A percentile compares a stretch with the other conserved stretches of the same genome.
phyloP scores from a whole-genome alignment of 2,888 invertebrate genomes.

The Andricus quercusramuli region DNA sequence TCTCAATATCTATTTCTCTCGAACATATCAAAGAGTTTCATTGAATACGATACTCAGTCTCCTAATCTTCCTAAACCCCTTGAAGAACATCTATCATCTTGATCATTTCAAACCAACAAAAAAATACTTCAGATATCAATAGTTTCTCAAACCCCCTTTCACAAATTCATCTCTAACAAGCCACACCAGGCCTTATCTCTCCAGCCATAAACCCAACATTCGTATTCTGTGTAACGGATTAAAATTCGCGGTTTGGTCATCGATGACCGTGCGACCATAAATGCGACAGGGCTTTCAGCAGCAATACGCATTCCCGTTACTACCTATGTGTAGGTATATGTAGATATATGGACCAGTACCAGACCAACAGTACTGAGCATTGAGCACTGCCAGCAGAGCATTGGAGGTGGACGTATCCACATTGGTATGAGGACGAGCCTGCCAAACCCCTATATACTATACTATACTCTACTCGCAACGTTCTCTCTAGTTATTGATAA shows the following conservation, averaged over 20 bases:
- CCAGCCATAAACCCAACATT: not conserved
- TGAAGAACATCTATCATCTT: no score
- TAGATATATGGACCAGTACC: constrained; percentile 29
- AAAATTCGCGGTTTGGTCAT: constrained; percentile 35
- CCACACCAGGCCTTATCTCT: not conserved
- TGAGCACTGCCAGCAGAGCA: constrained; percentile 23
- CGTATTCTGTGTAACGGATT: constrained; percentile 29
- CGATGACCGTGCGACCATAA: constrained; percentile 38
- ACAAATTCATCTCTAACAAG: not conserved
- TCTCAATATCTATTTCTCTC: no score
- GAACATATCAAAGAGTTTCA: no score
- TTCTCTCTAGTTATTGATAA: constrained; percentile 62
- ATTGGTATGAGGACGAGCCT: constrained; percentile 39
- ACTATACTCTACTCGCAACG: constrained; percentile 40
- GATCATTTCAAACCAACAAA: not conserved
- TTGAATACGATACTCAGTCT: no score
- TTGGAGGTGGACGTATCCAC: constrained; percentile 32
- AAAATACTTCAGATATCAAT: not conserved
- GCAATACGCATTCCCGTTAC: constrained; percentile 52
- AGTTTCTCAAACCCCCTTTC: not conserved
- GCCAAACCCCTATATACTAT: constrained; percentile 44
- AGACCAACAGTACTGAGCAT: constrained; percentile 15
- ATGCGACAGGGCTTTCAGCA: constrained; percentile 47
- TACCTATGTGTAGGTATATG: constrained; percentile 37
- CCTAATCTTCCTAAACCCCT: no score